phyloP scores from a whole-genome alignment of 2,797 vertebrate species.

The Coracias cyanogaster region DNA sequence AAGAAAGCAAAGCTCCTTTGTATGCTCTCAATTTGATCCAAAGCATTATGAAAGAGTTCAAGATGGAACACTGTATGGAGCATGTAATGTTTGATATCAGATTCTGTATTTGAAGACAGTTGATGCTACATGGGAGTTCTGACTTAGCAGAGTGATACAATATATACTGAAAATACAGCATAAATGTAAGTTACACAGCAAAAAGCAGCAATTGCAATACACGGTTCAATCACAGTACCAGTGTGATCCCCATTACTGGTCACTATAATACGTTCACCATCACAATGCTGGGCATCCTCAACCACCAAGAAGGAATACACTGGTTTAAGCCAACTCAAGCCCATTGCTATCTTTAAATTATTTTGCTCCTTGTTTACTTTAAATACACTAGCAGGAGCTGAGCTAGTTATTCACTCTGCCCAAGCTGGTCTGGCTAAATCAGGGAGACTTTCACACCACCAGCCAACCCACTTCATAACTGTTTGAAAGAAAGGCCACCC shows the following conservation, averaged over 20 bases:
- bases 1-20: background rate
- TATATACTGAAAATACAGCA: background rate
- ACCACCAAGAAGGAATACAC: background rate
- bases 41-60: background rate
- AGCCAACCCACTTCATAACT: no score
- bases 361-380: background rate
- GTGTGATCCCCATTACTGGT: background rate
- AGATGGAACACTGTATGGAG: background rate
- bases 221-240: background rate
- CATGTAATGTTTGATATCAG: background rate
- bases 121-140: background rate
- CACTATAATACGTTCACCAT: background rate
- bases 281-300: background rate
- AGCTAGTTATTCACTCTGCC: background rate
- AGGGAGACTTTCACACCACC: background rate
- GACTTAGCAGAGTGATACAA: background rate
- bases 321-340: background rate
- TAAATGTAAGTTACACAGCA: background rate
- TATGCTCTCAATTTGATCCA: background rate
- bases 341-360: background rate
- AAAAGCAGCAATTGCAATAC: background rate
- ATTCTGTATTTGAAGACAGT: background rate
- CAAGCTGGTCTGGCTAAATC: background rate
- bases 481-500: no score
- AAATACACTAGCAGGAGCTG: background rate